Evolutionary conservation across 2,797 vertebrate species (phyloP).

Genomic region (Lepilemur ruficaudatus): DNA sequence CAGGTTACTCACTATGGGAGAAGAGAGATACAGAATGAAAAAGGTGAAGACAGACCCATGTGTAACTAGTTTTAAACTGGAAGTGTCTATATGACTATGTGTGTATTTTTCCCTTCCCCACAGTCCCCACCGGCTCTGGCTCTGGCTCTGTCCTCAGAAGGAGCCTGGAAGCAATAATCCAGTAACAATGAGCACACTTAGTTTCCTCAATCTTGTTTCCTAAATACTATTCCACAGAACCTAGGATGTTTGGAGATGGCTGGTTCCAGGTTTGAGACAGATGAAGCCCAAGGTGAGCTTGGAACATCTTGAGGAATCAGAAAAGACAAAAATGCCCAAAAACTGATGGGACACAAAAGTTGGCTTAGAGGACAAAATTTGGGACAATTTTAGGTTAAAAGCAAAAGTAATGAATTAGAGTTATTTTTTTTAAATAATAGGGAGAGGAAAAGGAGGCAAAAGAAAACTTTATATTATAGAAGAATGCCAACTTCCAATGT

Average conservation of each 20-base stretch:
- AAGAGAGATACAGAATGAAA: neutral
- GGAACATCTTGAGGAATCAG: neutral
- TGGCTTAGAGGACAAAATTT: neutral
- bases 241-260: neutral
- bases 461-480: neutral
- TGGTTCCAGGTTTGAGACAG: neutral
- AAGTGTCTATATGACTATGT: neutral
- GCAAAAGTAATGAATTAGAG: neutral
- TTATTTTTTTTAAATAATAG: neutral
- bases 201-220: neutral
- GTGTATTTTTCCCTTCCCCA: neutral
- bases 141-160: neutral
- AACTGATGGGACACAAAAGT: neutral
- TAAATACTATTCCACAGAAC: neutral
- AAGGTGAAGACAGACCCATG: neutral
- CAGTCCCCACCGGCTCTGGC: neutral
- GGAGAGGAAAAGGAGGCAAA: neutral
- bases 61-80: neutral
- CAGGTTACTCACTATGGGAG: neutral
- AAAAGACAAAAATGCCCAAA: neutral
- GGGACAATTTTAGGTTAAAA: neutral
- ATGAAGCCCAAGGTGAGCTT: neutral
- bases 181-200: neutral
- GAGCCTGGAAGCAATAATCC: neutral
- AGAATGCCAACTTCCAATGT: neutral